Conservation (phyloP, 2,888 invertebrate genomes). For the Spatulosminthurus flaviceps region DNA sequence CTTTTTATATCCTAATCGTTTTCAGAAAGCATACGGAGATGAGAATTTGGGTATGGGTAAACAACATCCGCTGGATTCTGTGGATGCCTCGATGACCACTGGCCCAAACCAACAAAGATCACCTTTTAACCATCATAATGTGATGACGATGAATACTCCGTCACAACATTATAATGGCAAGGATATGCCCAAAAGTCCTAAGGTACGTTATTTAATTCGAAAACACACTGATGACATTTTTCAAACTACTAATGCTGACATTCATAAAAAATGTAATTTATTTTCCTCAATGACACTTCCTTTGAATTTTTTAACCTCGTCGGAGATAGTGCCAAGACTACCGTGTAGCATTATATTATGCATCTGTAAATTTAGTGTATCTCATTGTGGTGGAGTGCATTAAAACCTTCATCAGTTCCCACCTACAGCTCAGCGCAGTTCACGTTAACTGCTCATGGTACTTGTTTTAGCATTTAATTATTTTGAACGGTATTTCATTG, state of each 20-base stretch:
- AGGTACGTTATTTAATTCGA: conserved; percentile 50
- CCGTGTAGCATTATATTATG: too few species aligned
- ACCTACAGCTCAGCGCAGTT: too few species aligned
- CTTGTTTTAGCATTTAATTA: too few species aligned
- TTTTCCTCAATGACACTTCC: neutral
- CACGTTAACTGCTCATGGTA: too few species aligned
- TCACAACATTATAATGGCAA: conserved; percentile 59
- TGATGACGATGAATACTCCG: conserved; percentile 54
- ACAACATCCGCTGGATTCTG: conserved; percentile 53
- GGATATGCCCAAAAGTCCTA: conserved; percentile 61
- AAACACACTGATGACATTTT: too few species aligned
- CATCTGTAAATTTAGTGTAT: too few species aligned
- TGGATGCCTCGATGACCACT: conserved; percentile 53
- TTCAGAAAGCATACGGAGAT: conserved; percentile 62
- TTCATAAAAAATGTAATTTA: neutral
- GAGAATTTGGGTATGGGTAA: conserved; percentile 50
- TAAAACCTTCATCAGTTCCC: too few species aligned
- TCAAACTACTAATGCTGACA: neutral
- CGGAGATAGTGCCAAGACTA: too few species aligned
- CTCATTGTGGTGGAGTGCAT: too few species aligned
- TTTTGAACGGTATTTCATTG: too few species aligned
- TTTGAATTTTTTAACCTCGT: neutral
- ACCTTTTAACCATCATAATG: conserved; percentile 57
- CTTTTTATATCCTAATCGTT: conserved; percentile 15
- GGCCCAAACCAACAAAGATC: conserved; percentile 58